phyloP scores from a whole-genome alignment of 1,140 invertebrate genomes.

The Mesaphorura yosii region DNA sequence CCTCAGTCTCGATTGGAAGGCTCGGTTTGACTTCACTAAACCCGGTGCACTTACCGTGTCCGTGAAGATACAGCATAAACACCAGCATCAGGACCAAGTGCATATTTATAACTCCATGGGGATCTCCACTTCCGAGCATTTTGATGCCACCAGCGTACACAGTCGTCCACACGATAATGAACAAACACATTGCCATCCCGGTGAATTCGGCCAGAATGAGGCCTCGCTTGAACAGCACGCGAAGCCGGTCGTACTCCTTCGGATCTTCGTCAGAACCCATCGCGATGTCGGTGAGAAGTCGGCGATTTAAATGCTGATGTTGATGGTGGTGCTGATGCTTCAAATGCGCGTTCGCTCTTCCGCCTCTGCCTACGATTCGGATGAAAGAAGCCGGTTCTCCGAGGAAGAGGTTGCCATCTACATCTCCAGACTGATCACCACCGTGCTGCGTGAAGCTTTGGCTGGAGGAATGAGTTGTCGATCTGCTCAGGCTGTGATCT shows the following conservation, averaged over 20 bases:
- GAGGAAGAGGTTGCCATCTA: not conserved
- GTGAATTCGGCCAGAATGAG: constrained; percentile 7
- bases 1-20: no score
- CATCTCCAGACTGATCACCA: not conserved
- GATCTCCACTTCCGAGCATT: constrained; percentile 2
- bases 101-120: constrained; percentile 16
- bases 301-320: no score
- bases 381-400: not conserved
- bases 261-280: constrained; percentile 31
- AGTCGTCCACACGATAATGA: constrained; percentile 22
- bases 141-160: constrained; percentile 7
- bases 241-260: constrained; percentile 23
- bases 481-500: no score
- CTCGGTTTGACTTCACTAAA: no score
- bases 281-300: no score
- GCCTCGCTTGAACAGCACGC: constrained; percentile 18
- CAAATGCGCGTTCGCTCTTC: not conserved
- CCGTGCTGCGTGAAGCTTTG: no score
- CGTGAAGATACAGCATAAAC: constrained; percentile 28
- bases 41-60: constrained; percentile 27
- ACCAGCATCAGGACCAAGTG: constrained; percentile 27
- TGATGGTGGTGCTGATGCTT: no score
- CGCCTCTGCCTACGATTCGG: not conserved
- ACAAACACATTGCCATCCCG: constrained; percentile 16
- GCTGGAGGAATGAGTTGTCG: no score